Evolutionary conservation across 2,888 invertebrate genomes (phyloP).

Genomic region (Parthenolecanium corni): DNA sequence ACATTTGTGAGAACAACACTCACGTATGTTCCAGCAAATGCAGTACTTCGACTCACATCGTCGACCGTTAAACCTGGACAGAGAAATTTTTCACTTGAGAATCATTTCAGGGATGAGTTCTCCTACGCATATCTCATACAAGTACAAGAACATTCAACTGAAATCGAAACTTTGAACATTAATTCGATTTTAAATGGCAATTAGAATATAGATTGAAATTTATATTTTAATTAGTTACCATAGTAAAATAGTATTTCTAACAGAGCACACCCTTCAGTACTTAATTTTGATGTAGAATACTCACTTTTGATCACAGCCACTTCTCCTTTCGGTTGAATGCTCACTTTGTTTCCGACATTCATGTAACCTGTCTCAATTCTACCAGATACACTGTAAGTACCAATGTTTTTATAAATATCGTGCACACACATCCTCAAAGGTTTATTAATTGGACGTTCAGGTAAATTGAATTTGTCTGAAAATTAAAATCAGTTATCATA

Average conservation of each 20-base stretch:
- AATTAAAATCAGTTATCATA: constrained; percentile 21
- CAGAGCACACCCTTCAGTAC: too few species aligned
- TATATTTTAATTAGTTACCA: too few species aligned
- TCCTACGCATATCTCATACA: too few species aligned
- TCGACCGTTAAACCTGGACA: constrained; percentile 52
- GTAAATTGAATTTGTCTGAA: constrained; percentile 68
- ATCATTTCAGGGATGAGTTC: too few species aligned
- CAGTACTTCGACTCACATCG: constrained; percentile 55
- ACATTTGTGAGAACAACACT: constrained; percentile 68
- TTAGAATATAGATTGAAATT: too few species aligned
- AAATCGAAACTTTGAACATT: too few species aligned
- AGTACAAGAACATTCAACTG: too few species aligned
- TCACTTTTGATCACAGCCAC: constrained; percentile 64
- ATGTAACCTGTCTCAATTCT: constrained; percentile 84
- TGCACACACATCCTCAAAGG: constrained; percentile 85
- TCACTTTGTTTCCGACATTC: constrained; percentile 71
- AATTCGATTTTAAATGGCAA: too few species aligned
- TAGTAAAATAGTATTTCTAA: too few species aligned
- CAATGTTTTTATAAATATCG: constrained; percentile 88
- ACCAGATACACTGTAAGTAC: constrained; percentile 80
- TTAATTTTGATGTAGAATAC: constrained; percentile 28
- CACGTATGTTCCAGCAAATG: constrained; percentile 91
- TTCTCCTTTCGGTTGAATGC: constrained; percentile 77
- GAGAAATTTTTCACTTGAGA: too few species aligned
- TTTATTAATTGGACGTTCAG: constrained; percentile 73